Base-by-base conservation (phyloP, 2,113 vertebrate species). In the Sylvicapra grimmia region DNA sequence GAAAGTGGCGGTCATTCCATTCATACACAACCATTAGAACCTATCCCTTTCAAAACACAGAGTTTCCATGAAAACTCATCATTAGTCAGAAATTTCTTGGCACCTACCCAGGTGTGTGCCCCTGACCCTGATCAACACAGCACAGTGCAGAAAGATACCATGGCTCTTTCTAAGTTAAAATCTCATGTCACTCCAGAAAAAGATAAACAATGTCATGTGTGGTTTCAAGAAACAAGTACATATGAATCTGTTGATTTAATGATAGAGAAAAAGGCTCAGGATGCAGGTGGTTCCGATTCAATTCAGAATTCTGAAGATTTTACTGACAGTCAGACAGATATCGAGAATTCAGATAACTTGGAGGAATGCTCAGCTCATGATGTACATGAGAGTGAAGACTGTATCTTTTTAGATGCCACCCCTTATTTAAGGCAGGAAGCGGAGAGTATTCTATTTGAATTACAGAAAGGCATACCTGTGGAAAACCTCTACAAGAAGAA, bases 391-490 rank as follows among this genome's bases (percentile, higher is more conserved):
- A 96, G 86, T 40, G 72, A 97, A 44, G 92, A 97, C 61, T 77
- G n/a, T 40, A 2, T 88, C n/a, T 82, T 96, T 90, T 49, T 94
- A 63, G 91, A 96, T 68, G 82, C 59, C 87, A 95, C 47, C 12
- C 11, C 59, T 65, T 79, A 61, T n/a, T 93, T 97, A 90, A 75
- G 6, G 36, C 44, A 31, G 65, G 80, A 93, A 11, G 93, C 97
- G n/a, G 36, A 86, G 54, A 29, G 40, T 6, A 68, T 96, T 79
- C 58, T 51, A 4, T 33, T 25, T 49, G 72, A 96, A 53, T 79
- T 92, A 77, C 93, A 96, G 65, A 85, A 68, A 54, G 96, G 63
- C 80, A 68, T 90, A 65, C 86, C 96, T 89, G 40, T 86, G 54
- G n/a, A 83, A 85, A 23, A 93, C 82, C 0, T 88, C 59, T 53